Evolutionary conservation across 2,113 vertebrate genomes (phyloP).

Genomic region (Scopus umbretta): DNA sequence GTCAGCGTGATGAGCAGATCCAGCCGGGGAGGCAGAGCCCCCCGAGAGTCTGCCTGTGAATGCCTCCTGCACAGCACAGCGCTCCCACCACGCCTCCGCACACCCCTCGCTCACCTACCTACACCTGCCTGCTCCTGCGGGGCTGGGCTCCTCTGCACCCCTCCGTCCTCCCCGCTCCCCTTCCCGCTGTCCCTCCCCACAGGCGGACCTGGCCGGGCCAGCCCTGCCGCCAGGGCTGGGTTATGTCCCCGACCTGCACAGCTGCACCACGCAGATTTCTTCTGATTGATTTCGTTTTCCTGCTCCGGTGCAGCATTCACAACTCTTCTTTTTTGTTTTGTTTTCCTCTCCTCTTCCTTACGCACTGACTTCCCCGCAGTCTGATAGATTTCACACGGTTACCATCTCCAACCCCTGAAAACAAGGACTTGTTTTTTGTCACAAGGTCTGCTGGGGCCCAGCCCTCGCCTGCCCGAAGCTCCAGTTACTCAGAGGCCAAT

Average conservation of each 20-base stretch:
- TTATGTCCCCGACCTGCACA: neutral
- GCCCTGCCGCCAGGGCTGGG: fast-evolving
- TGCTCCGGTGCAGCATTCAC: slow-evolving; percentile 65
- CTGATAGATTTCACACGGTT: slow-evolving; percentile 97
- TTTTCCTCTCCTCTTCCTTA: slow-evolving; percentile 73
- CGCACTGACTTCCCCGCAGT: slow-evolving; percentile 79
- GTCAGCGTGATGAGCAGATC: neutral
- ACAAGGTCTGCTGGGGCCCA: slow-evolving; percentile 93
- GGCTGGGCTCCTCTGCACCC: neutral
- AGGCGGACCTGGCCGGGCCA: neutral
- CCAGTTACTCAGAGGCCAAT: slow-evolving; percentile 97
- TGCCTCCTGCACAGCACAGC: neutral
- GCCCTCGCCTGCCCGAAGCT: slow-evolving; percentile 94
- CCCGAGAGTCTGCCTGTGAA: neutral
- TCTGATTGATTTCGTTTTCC: slow-evolving; percentile 48
- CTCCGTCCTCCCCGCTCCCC: neutral
- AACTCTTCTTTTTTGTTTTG: slow-evolving; percentile 70
- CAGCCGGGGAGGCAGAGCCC: neutral
- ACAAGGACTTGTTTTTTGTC: slow-evolving; percentile 99
- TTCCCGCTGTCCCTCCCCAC: neutral
- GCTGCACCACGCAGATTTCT: neutral
- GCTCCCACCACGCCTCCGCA: fast-evolving
- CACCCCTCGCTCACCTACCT: neutral
- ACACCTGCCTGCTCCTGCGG: neutral
- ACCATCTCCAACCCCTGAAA: slow-evolving; percentile 98